phyloP scores from a whole-genome alignment of 2,888 invertebrate genomes.

The Meganola albula region DNA sequence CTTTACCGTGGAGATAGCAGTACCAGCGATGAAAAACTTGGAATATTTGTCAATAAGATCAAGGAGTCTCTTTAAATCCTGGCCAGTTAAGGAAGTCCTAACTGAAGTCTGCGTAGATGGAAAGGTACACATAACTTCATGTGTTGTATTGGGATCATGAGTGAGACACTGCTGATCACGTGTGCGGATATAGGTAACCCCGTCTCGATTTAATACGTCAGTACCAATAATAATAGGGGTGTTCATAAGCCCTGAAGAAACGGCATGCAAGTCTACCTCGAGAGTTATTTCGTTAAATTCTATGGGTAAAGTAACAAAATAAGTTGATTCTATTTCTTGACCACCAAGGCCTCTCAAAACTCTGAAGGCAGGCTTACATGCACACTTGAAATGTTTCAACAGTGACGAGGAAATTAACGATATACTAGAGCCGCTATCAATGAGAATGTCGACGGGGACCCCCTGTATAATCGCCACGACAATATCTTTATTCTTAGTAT shows the following conservation, averaged over 20 bases:
- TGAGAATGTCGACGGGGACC: slow-evolving; percentile 22
- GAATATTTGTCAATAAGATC: too few species aligned
- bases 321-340: slow-evolving; percentile 1
- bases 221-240: neutral
- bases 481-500: slow-evolving; percentile 8
- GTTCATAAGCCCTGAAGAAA: neutral
- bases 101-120: too few species aligned
- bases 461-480: slow-evolving; percentile 19
- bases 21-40: too few species aligned
- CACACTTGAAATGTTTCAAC: neutral
- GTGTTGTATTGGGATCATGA: too few species aligned
- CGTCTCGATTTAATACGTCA: too few species aligned
- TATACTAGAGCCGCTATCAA: slow-evolving; percentile 18
- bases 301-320: slow-evolving; percentile 2
- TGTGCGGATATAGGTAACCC: too few species aligned
- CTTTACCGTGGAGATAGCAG: too few species aligned
- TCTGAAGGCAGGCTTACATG: neutral
- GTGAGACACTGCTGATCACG: too few species aligned
- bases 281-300: neutral
- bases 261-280: neutral
- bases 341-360: neutral
- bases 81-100: too few species aligned
- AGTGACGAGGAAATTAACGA: slow-evolving; percentile 1
- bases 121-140: too few species aligned
- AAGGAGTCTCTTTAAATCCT: too few species aligned